A percentile compares a stretch with the other conserved stretches of the same genome.
phyloP scores from a whole-genome alignment of 2,888 invertebrate genomes.

The Torymus texanus region DNA sequence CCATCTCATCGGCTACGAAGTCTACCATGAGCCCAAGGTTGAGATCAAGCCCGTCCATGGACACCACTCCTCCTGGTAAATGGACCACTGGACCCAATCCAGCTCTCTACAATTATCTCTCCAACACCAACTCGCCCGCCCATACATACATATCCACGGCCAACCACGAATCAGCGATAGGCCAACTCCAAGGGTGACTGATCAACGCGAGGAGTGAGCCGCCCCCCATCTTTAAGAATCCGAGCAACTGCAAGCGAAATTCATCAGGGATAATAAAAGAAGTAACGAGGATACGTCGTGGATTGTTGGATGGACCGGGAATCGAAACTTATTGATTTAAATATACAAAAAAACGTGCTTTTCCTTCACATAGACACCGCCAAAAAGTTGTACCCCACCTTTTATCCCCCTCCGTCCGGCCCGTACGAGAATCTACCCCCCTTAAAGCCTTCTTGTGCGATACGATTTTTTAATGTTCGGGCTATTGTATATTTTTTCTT shows the following conservation, averaged over 20 bases:
- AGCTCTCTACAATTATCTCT: slow-evolving; percentile 22
- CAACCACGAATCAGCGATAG: too few species aligned
- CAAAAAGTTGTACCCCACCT: slow-evolving; percentile 18
- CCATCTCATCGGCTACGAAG: slow-evolving; percentile 77
- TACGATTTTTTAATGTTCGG: slow-evolving; percentile 17
- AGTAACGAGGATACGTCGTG: background rate
- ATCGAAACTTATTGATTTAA: slow-evolving; percentile 12
- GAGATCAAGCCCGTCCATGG: slow-evolving; percentile 77
- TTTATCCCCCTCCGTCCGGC: background rate
- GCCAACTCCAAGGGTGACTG: too few species aligned
- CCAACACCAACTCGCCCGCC: slow-evolving; percentile 14
- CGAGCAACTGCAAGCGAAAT: slow-evolving; percentile 5
- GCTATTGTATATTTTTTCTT: slow-evolving; percentile 26
- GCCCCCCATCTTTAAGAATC: background rate
- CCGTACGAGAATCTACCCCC: background rate
- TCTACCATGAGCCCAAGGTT: slow-evolving; percentile 76
- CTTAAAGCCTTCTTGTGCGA: background rate
- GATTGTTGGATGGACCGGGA: slow-evolving; percentile 14
- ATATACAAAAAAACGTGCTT: slow-evolving; percentile 35
- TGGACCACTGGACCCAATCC: slow-evolving; percentile 39
- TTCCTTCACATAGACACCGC: slow-evolving; percentile 23
- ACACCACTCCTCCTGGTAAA: slow-evolving; percentile 71
- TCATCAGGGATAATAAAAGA: too few species aligned
- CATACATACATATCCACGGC: too few species aligned
- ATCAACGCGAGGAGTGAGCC: background rate